Evolutionary conservation across 1,140 invertebrate species (phyloP), one percentile per base, ranked within the genome.

Genomic region (Drosophila burlai): DNA sequence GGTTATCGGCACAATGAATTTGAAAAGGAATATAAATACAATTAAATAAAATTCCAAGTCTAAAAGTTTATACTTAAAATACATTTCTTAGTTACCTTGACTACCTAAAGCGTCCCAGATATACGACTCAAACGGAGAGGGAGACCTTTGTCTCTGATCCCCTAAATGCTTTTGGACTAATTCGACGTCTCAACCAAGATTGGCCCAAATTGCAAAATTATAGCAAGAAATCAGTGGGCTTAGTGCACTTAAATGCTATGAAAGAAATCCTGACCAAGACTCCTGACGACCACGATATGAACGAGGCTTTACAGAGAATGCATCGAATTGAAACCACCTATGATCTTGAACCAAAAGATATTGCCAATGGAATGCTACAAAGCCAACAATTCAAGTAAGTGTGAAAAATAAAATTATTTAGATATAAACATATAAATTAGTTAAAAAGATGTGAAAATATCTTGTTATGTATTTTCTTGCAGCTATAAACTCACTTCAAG

Each of bases 281-380:
- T 90, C 97, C 97, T 1, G 95, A 96, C 2, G 94, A 96, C 59
- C 96, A 97, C 92, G 98, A 99, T 94, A 94, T 99, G 62, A 96
- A 95, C 80, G 98, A 98, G 8, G 98, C 98, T 7, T 97, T 98
- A 8, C 95, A 96, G 38, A 98, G 97, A 31, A 94, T 99, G 43
- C 96, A 98, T 74, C 94, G 98, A 60, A 94, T 99, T 16, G 98
- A 99, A 93, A 97, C 98, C 87, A 99, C 98, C 2, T 99, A 99
- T 93, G 95, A 97, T 67, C 94, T 99, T 9, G 96, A 98, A 47
- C 97, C 98, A 5, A 94, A 95, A 3, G 96, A 97, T 43, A 95
- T 99, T 57, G 97, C 98, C 2, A 94, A 96, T 50, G 99, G 99
- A 10, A 95, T 96, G 72, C 94, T 99, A 24, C 96, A 97, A 83